Evolutionary conservation across 2,888 invertebrate species (phyloP), one percentile per base, ranked within the genome.

Genomic region (Heteropelma amictum): DNA sequence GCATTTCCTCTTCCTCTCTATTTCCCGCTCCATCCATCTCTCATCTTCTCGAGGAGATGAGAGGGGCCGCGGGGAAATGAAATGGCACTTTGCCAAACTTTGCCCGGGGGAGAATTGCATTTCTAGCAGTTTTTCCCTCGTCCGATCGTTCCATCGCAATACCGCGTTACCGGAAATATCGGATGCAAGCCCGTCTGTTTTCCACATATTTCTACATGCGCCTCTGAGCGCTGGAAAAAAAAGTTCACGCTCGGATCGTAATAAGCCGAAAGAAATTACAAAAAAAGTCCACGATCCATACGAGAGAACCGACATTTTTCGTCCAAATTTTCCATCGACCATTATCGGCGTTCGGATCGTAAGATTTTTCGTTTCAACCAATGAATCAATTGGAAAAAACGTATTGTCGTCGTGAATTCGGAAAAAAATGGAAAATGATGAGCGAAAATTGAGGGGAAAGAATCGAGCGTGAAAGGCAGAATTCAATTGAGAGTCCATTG

Each of bases 51-150:
- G n/a, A n/a, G n/a, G n/a, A n/a, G n/a, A n/a, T n/a, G n/a, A n/a
- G n/a, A n/a, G n/a, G n/a, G n/a, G n/a, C 65, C 10, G 14, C 45
- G 63, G 58, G 63, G 61, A 75, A 75, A 75, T 70, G 67, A 77
- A 72, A 77, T 78, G 78, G 73, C 72, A 73, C 67, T 38, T 30
- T 78, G 77, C 77, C 76, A 78, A 72, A 60, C 58, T 33, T 67
- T 35, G 65, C 61, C 19, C 23, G 51, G 30, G 30, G 60, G 65
- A 58, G 67, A 58, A 70, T 67, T 60, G 72, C 64, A 72, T 72
- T 53, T 51, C 65, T 60, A 28, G 51, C 67, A 38, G 35, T 42
- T 45, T 45, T 65, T 35, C 60, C 65, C 35, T 45, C n/a, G n/a
- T n/a, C 53, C 23, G 53, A 72, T 67, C 45, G 53, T 53, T 72